Evolutionary conservation across 2,113 vertebrate species (phyloP), one percentile per base, ranked within the genome.

Genomic region (Lamprologus speciosus): DNA sequence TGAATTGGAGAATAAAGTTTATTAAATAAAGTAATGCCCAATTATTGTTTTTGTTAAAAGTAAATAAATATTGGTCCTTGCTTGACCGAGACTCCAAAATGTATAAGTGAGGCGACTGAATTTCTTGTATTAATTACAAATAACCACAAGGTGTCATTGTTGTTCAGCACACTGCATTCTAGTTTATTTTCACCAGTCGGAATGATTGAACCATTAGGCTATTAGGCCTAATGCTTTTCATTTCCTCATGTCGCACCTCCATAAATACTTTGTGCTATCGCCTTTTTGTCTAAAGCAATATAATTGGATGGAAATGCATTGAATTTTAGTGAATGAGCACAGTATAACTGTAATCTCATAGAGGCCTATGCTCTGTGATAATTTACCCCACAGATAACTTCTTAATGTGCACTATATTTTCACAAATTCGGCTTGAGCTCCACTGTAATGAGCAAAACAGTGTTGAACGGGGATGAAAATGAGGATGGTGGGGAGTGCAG

Each of bases 81-180:
- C 68, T 75, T 47, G 70, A 12, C 6, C 23, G 4, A 47, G 70
- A 28, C 9, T 75, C 14, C 42, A 47, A 42, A 75, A 19, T 28
- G 2, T 47, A 17, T 28, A 11, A 47, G 9, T 47, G 40, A 47
- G 42, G 45, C 14, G 4, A 81, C 55, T 73, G 4, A 82, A 51
- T 50, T 75, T 57, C 17, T 54, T 5, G 79, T 40, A 88, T 16
- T 51, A 3, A 31, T 14, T 17, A 5, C n/a, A 40, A 78, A 68
- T 33, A 19, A 84, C 89, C 93, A 93, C 89, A 85, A 5, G 82
- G 82, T 91, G 94, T 92, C 94, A 40, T 63, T 94, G 85, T 94
- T 86, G 88, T 60, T 78, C 75, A 90, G 51, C 26, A 21, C 35
- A 53, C 35, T 40, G 13, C 5, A 50, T 70, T 40, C 21, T 4